These are phyloP conservation scores for Antennarius maculatus DNA, from an alignment of 2,797 vertebrate species.

Conservation along the genomic window DNA sequence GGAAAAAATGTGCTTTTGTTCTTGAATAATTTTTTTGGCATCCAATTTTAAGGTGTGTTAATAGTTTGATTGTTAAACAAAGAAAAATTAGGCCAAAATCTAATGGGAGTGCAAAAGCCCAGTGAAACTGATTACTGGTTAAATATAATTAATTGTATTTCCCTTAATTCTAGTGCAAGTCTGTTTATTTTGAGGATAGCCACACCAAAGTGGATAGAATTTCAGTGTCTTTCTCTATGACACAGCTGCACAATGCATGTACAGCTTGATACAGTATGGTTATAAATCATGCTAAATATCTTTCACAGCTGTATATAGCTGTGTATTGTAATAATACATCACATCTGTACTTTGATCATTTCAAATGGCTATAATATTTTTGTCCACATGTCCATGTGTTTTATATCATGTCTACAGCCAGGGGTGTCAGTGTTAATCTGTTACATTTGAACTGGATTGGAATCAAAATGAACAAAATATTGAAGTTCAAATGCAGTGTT, in stretches of 20 bases:
- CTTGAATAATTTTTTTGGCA: neutral
- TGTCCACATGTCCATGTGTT: slow-evolving; percentile 9
- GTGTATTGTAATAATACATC: neutral
- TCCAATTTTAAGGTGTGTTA: neutral
- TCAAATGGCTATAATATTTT: neutral
- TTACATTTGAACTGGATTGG: neutral
- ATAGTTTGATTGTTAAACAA: neutral
- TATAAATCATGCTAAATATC: neutral
- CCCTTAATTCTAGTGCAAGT: neutral
- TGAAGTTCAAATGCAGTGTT: slow-evolving; percentile 19
- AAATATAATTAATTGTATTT: neutral
- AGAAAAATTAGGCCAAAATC: neutral
- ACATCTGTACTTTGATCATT: slow-evolving; percentile 4
- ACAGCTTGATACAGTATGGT: neutral
- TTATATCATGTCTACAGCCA: slow-evolving; percentile 3
- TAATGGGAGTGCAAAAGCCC: neutral
- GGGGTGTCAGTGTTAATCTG: slow-evolving; percentile 12
- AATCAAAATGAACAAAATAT: slow-evolving; percentile 20
- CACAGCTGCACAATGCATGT: neutral
- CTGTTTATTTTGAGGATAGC: neutral
- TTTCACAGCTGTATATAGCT: slow-evolving; percentile 5
- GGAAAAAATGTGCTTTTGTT: slow-evolving; percentile 30
- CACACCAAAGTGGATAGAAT: neutral
- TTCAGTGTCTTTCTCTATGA: neutral
- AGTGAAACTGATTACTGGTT: neutral